phyloP scores from a whole-genome alignment of 2,797 vertebrate genomes.

The Alauda arvensis region DNA sequence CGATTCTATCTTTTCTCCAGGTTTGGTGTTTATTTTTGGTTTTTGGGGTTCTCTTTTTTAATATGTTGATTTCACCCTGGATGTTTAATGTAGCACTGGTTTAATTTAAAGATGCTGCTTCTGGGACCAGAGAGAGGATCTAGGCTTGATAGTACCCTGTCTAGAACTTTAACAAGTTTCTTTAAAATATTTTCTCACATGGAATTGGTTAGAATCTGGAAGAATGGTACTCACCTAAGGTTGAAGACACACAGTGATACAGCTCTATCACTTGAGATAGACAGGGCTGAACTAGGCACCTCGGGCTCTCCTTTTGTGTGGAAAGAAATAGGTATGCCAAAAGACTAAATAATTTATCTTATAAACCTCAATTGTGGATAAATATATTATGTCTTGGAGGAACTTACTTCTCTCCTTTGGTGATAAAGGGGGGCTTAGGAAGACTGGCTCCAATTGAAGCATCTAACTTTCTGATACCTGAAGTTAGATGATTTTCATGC shows the following conservation, averaged over 20 bases:
- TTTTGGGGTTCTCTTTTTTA: background rate
- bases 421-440: background rate
- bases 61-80: background rate
- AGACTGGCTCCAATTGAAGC: background rate
- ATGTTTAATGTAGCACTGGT: background rate
- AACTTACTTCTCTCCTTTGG: background rate
- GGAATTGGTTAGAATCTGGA: background rate
- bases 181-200: background rate
- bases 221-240: background rate
- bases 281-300: background rate
- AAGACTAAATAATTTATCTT: background rate
- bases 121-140: background rate
- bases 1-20: background rate
- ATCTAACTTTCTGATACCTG: background rate
- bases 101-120: background rate
- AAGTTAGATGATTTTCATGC: background rate
- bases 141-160: background rate
- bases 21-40: too few relatives aligned
- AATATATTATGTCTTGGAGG: background rate
- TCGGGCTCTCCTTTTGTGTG: background rate
- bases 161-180: background rate
- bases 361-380: background rate
- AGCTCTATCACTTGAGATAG: background rate
- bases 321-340: background rate
- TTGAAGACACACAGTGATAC: background rate